These are phyloP conservation scores for Engystomops pustulosus DNA, from an alignment of 2,113 vertebrate species.

Conservation along the genomic window DNA sequence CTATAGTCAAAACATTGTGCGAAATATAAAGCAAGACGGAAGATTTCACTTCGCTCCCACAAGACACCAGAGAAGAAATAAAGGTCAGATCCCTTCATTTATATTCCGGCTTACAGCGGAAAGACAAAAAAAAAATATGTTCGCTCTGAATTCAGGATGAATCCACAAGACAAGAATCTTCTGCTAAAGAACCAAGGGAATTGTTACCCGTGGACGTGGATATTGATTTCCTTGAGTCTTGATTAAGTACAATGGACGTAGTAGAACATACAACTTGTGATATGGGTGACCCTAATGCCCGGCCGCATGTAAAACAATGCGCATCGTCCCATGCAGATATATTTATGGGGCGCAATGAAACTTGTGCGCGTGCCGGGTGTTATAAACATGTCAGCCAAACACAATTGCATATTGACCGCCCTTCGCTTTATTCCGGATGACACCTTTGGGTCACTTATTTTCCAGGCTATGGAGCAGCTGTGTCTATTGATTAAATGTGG, in stretches of 20 bases:
- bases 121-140: constrained; percentile 51
- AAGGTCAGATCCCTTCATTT: constrained; percentile 57
- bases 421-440: constrained; percentile 26
- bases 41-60: constrained; percentile 35
- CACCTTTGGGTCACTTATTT: constrained; percentile 2
- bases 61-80: constrained; percentile 29
- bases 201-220: constrained; percentile 36
- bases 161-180: constrained; percentile 31
- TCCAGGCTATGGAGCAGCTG: not conserved
- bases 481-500: constrained; percentile 20
- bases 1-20: constrained; percentile 43
- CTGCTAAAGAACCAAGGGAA: constrained; percentile 47
- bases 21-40: constrained; percentile 8
- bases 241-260: constrained; percentile 43
- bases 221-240: constrained; percentile 55
- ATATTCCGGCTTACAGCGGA: constrained; percentile 48
- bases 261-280: constrained; percentile 41
- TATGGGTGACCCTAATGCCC: constrained; percentile 29
- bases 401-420: constrained; percentile 25
- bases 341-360: constrained; percentile 32
- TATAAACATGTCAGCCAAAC: constrained; percentile 25
- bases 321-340: constrained; percentile 19
- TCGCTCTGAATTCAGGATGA: constrained; percentile 54
- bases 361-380: not conserved
- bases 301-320: constrained; percentile 37